These are phyloP conservation scores for Threskiornis aethiopicus DNA, from an alignment of 2,797 vertebrate genomes.

Conservation along the genomic window DNA sequence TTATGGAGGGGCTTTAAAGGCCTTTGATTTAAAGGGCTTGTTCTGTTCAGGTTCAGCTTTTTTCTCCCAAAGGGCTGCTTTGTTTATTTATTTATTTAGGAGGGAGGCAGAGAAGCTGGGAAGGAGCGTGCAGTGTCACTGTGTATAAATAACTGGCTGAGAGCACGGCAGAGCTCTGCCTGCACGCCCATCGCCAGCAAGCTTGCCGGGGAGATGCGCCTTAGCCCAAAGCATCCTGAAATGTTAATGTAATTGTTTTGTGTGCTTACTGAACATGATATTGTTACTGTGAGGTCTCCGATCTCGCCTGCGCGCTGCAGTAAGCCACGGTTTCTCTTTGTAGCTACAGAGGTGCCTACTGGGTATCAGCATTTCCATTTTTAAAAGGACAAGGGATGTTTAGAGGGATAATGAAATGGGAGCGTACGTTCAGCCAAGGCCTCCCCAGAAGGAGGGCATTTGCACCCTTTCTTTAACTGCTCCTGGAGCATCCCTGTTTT, in stretches of 20 bases:
- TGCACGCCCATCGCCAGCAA: accelerated
- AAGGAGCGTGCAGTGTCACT: not conserved
- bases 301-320: not conserved
- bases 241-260: conserved; percentile 18
- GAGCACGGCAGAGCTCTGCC: not conserved
- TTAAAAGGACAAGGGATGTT: not conserved
- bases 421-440: accelerated
- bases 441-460: not conserved
- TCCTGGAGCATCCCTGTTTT: not conserved
- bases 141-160: not conserved
- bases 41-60: not conserved
- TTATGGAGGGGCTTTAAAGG: not conserved
- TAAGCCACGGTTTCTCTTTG: not conserved
- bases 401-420: not conserved
- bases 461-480: not conserved
- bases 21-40: not conserved
- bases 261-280: not conserved
- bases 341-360: not conserved
- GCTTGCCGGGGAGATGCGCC: not conserved
- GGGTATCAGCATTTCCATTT: not conserved
- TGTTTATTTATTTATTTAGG: not conserved
- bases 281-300: not conserved
- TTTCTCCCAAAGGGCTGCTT: not conserved
- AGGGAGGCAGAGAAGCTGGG: not conserved
- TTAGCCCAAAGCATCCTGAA: conserved; percentile 11